phyloP scores from a whole-genome alignment of 2,888 invertebrate genomes.

The Heliothis peltigera region DNA sequence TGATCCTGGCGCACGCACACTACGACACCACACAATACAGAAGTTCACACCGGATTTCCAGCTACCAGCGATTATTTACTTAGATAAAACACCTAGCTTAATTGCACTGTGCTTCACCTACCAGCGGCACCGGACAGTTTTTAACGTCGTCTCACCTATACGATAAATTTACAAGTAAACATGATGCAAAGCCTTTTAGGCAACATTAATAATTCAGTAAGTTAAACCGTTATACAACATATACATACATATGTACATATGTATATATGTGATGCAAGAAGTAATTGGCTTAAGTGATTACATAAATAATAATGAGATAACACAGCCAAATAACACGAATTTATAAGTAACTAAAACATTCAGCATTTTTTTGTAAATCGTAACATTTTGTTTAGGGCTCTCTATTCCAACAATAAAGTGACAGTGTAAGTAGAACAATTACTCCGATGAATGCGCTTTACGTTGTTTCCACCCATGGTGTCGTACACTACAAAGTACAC shows the following conservation, averaged over 20 bases:
- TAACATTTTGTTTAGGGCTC: background rate
- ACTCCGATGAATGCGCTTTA: slow-evolving; percentile 12
- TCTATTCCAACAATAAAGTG: slow-evolving; percentile 1
- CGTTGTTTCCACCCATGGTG: slow-evolving; percentile 1
- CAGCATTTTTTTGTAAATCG: background rate
- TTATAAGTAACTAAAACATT: background rate
- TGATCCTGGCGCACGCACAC: slow-evolving; percentile 57
- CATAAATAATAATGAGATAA: background rate
- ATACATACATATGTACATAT: background rate
- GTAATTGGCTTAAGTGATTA: background rate
- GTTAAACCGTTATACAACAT: background rate
- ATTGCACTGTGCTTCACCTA: background rate
- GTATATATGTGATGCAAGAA: no score
- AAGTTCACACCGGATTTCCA: slow-evolving; percentile 39
- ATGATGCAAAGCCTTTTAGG: slow-evolving; percentile 13
- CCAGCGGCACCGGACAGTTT: background rate
- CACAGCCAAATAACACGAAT: background rate
- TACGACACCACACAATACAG: slow-evolving; percentile 20
- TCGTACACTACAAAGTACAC: slow-evolving; percentile 17
- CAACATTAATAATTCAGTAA: slow-evolving; percentile 13
- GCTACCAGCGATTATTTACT: slow-evolving; percentile 49
- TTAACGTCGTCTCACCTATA: background rate
- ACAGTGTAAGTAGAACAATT: slow-evolving; percentile 12
- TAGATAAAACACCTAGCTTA: slow-evolving; percentile 29
- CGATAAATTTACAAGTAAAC: no score